Conservation (phyloP, 1,140 invertebrate genomes). For the Apis laboriosa region DNA sequence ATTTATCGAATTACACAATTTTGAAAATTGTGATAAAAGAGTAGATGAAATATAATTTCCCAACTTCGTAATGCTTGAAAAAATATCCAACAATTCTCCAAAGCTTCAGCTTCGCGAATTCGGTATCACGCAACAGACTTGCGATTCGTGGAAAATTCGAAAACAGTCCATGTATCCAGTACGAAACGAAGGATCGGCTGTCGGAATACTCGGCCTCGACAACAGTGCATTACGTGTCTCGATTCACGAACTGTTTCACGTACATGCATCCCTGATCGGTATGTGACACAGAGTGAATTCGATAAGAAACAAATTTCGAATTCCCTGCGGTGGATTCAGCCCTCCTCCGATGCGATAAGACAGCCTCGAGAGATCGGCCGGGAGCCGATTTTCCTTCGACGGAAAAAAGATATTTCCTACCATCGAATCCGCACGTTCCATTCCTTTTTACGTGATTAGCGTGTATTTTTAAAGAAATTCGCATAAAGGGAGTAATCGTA, state of each 20-base stretch:
- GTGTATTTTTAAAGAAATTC: not conserved
- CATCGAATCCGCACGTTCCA: no score
- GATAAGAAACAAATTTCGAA: constrained; percentile 31
- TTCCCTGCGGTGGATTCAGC: constrained; percentile 4
- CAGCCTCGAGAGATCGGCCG: not conserved
- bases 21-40: not conserved
- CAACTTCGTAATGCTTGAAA: not conserved
- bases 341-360: not conserved
- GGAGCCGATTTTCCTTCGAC: not conserved
- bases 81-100: not conserved
- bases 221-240: not conserved
- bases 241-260: constrained; percentile 7
- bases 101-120: not conserved
- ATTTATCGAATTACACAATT: not conserved
- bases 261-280: not conserved
- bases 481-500: not conserved
- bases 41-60: no score
- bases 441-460: not conserved
- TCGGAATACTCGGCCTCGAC: not conserved
- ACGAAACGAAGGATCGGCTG: not conserved
- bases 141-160: not conserved
- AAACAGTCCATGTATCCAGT: not conserved
- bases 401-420: not conserved
- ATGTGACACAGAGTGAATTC: constrained; percentile 21
- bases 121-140: no score